Evolutionary conservation across 2,888 invertebrate species (phyloP), one percentile per base, ranked within the genome.

Genomic region (Lissocephala sabroskyi): DNA sequence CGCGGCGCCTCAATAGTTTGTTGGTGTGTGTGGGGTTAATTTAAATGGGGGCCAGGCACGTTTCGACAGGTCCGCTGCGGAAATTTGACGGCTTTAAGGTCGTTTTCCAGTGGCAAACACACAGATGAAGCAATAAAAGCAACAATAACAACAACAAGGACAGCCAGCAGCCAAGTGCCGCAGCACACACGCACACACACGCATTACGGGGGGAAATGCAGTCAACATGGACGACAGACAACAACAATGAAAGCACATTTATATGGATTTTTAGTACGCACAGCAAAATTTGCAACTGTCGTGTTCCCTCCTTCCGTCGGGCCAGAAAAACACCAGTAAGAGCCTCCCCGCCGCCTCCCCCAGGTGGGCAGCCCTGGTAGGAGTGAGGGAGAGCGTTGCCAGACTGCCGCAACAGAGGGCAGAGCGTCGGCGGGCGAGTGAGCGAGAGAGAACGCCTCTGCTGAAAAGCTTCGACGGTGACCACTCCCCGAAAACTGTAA

Each of bases 401-500:
- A n/a, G 56, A 53, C 17, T 17, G 33, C 36, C 17, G 13, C 14
- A 41, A 40, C 11, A 6, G 28, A 14, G 26, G 16, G 42, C 18
- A 19, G n/a, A 14, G 26, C 36, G 17, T 9, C 29, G 13, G 28
- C 7, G 11, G n/a, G 19, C 29, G 35, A 13, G 46, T 19, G 28
- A 23, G 16, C 11, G 48, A 30, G 26, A n/a, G 26, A 14, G 17
- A 37, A 16, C 54, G 52, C 51, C 44, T 41, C 45, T 56, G 57
- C 49, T 59, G 71, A 74, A 70, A 66, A 71, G 75, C 75, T 74
- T 71, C 75, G 71, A 70, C n/a, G n/a, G n/a, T n/a, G 79, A 80
- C 80, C 80, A 80, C 80, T 80, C 80, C 80, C 80, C 79, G 56
- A 79, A 80, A 79, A 74, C 62, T 71, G 65, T 61, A 66, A 66